phyloP scores from a whole-genome alignment of 1,140 invertebrate species.

The Ruditapes philippinarum region DNA sequence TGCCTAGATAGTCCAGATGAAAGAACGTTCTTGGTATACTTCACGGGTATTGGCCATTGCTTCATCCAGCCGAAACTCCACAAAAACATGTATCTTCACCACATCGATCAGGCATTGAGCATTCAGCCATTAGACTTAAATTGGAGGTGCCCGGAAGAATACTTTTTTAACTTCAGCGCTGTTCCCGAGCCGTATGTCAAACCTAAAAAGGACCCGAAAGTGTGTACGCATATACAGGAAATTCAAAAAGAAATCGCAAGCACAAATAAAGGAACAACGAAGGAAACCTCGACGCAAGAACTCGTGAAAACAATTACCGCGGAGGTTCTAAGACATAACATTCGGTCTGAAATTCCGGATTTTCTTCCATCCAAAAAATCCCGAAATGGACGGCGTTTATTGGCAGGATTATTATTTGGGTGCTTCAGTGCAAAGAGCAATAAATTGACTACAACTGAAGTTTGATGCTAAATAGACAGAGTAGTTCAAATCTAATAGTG shows the following conservation, averaged over 20 bases:
- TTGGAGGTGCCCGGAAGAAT: slow-evolving; percentile 60
- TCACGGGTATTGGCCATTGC: slow-evolving; percentile 1
- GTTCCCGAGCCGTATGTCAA: background rate
- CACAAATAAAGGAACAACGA: background rate
- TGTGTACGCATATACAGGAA: slow-evolving; percentile 18
- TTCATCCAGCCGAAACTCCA: slow-evolving; percentile 47
- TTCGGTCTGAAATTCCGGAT: background rate
- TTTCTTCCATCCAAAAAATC: background rate
- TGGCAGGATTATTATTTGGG: slow-evolving; percentile 45
- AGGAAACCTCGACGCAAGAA: background rate
- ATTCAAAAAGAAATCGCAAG: background rate
- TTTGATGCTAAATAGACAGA: too few relatives aligned
- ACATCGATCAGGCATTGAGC: slow-evolving; percentile 46
- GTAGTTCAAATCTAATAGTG: too few relatives aligned
- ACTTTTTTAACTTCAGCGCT: slow-evolving; percentile 56
- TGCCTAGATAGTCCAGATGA: slow-evolving; percentile 8
- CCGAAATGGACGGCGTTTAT: background rate
- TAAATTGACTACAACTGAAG: background rate
- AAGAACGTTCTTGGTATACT: slow-evolving; percentile 35
- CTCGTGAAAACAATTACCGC: background rate
- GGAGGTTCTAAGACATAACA: slow-evolving; percentile 3
- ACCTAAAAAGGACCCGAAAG: background rate
- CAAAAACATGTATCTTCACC: slow-evolving; percentile 59
- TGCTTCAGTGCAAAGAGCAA: slow-evolving; percentile 51
- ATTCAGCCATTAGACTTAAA: slow-evolving; percentile 54